Evolutionary conservation across 92 coral and sea anemone genomes (phyloP), one percentile per base, ranked within the genome.

Genomic region (Micromussa lordhowensis): DNA sequence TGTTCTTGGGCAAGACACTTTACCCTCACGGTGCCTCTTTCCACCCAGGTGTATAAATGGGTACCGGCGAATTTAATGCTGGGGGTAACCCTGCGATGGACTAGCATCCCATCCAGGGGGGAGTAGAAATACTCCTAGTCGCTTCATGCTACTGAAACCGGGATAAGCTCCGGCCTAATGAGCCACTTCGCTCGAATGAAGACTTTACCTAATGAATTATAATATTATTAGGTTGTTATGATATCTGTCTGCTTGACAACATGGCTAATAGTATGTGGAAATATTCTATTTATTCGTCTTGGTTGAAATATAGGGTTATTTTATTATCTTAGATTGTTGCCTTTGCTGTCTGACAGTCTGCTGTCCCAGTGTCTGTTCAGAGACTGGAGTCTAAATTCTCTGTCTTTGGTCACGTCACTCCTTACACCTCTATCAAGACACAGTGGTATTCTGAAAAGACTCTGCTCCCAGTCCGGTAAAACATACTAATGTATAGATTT

Each of bases 381-480:
- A 70, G 96, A 96, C 79, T 92, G 91, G 88, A 72, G 91, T 30
- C 51, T 90, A 11, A 73, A 77, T 5, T 81, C 96, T 17, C 77
- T 96, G 28, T 92, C 92, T 5, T 83, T 94, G 77, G 96, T 96
- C 63, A 90, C 86, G 35, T 84, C 93, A 68, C 79, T 97, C 32
- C 82, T 97, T 31, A 93, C 72, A 2, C 59, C 76, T 48, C 28
- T 84, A 49, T 81, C 75, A 17, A 71, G 83, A 71, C 78, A 71
- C 58, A 29, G 44, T 7, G 77, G 78, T 51, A 26, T 92, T 29
- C 90, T 93, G 9, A 91, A 92, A 35, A 93, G 88, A 61, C 93
- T 97, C 44, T 97, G 99, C 74, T 89, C 96, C 4, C 94, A 93
- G 30, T 85, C 99, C 93, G 99, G 99, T 97, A 77, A 66, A 32